Evolutionary conservation across 1,140 invertebrate genomes (phyloP), one percentile per base, ranked within the genome.

Genomic region (Stenopsyche tienmushanensis): DNA sequence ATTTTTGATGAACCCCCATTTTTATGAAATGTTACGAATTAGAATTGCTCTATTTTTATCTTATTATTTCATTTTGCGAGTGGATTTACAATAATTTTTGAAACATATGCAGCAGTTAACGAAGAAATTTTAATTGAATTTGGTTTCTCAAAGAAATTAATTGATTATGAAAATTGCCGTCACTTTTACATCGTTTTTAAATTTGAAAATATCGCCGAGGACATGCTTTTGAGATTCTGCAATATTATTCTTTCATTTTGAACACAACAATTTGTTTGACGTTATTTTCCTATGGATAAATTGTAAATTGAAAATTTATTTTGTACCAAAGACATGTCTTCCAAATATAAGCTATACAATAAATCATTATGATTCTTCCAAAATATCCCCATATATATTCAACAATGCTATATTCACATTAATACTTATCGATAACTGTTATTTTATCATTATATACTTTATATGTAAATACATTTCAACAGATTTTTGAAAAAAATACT

Each of bases 81-180:
- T n/a, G n/a, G n/a, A n/a, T n/a, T n/a, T n/a, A n/a, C n/a, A n/a
- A n/a, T n/a, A n/a, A n/a, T 54, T 41, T 41, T 24, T 53, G 62
- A 64, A 64, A 64, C 62, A 64, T 64, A 20, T 64, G 62, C 62
- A 64, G 62, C 41, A 54, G 62, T 64, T 9, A 24, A 64, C 52
- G 23, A n/a, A 26, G 52, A 24, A 29, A 54, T 34, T 21, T 54
- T 17, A 26, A 54, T 54, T 2, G 15, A 26, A 25, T 34, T 34
- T 34, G 5, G 29, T 7, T 34, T 13, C 5, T 5, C 13, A 34
- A 34, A 34, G 29, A 34, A 34, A 34, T 34, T 34, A n/a, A n/a
- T n/a, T n/a, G n/a, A n/a, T n/a, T n/a, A n/a, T n/a, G n/a, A n/a
- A n/a, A n/a, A n/a, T n/a, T n/a, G n/a, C n/a, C n/a, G 29, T 34